phyloP scores from a whole-genome alignment of 2,797 vertebrate species.

The Falco rusticolus region DNA sequence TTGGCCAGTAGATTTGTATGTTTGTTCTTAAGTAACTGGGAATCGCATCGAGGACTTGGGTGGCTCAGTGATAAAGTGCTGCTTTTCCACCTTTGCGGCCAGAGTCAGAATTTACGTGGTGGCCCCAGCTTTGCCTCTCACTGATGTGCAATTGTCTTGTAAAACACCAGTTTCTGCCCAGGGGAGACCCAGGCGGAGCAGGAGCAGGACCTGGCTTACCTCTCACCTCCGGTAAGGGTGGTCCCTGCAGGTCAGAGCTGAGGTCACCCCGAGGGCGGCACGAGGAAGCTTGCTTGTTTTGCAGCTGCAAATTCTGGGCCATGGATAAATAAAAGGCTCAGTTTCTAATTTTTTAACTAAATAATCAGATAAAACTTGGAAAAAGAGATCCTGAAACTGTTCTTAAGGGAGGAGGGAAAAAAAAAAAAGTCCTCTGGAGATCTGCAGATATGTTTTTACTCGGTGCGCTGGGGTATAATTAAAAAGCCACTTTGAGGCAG shows the following conservation, averaged over 20 bases:
- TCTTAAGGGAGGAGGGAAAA: neutral
- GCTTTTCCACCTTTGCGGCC: neutral
- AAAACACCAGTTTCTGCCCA: constrained; percentile 32
- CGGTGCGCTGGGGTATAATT: neutral
- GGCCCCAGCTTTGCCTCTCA: neutral
- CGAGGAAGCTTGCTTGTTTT: neutral
- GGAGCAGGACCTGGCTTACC: neutral
- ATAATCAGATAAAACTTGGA: constrained; percentile 44
- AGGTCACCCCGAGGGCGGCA: constrained; percentile 21
- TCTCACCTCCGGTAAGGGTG: constrained; percentile 23
- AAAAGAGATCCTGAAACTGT: neutral
- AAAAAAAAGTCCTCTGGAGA: neutral
- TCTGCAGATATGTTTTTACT: neutral
- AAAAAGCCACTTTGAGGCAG: neutral
- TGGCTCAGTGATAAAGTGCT: constrained; percentile 14
- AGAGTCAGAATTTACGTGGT: neutral
- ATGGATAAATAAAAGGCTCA: constrained; percentile 32
- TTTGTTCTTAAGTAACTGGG: neutral
- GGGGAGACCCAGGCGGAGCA: neutral
- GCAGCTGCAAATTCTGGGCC: constrained; percentile 31
- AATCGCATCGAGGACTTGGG: neutral
- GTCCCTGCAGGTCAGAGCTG: constrained; percentile 47
- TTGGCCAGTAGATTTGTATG: neutral
- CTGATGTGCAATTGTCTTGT: neutral
- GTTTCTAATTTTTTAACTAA: constrained; percentile 60